A percentile compares a stretch with the other conserved stretches of the same genome.
Conservation (phyloP, 2,113 vertebrate genomes). For the Elephas maximus region DNA sequence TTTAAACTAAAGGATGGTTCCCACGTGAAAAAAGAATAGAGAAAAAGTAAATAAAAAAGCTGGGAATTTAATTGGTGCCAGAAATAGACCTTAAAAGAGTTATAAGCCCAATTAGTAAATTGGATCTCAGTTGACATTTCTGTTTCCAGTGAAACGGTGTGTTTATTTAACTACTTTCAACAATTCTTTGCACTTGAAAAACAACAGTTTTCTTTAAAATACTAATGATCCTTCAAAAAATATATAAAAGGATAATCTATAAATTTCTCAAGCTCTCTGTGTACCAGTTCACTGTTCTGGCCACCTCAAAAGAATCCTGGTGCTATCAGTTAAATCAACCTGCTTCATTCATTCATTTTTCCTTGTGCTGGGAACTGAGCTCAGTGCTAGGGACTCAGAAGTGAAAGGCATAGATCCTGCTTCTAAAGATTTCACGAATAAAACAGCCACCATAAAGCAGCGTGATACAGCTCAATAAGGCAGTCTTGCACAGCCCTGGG, state of each 20-base stretch:
- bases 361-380: neutral
- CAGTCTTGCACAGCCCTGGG: neutral
- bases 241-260: neutral
- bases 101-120: slow-evolving; percentile 52
- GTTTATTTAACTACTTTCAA: slow-evolving; percentile 65
- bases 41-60: neutral
- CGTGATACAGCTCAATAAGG: neutral
- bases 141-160: slow-evolving; percentile 13
- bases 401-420: neutral
- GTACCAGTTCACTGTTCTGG: neutral
- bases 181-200: slow-evolving; percentile 48
- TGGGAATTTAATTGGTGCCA: slow-evolving; percentile 49
- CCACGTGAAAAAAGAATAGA: slow-evolving; percentile 21
- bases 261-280: neutral
- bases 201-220: slow-evolving; percentile 48
- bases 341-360: neutral
- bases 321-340: neutral
- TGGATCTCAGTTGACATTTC: slow-evolving; percentile 58
- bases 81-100: slow-evolving; percentile 62
- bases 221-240: slow-evolving; percentile 62
- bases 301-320: neutral
- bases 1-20: slow-evolving; percentile 57
- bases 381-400: neutral
- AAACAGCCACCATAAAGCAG: neutral
- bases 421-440: neutral